Evolutionary conservation across 2,888 invertebrate species (phyloP).

Genomic region (Anodontia alba): DNA sequence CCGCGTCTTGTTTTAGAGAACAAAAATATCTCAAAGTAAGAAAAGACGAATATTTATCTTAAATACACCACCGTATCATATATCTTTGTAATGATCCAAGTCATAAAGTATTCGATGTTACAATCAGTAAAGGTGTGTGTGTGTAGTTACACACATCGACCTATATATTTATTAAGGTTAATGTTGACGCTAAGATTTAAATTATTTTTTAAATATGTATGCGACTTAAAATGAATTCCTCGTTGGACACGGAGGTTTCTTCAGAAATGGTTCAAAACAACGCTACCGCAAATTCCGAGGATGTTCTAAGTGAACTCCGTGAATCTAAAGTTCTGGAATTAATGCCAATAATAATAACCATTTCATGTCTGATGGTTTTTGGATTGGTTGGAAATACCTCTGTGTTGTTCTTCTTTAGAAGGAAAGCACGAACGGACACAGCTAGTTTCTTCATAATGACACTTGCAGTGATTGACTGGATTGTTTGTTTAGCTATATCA

Average conservation of each 20-base stretch:
- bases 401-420: conserved; percentile 2
- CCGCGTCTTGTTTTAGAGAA: no score
- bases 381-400: background rate
- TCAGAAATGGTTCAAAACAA: background rate
- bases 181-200: no score
- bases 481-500: background rate
- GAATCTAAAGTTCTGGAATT: background rate
- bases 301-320: background rate
- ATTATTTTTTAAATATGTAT: no score
- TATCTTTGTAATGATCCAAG: no score
- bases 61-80: no score
- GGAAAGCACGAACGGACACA: background rate
- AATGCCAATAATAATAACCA: background rate
- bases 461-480: background rate
- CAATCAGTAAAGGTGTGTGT: no score
- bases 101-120: no score
- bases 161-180: no score
- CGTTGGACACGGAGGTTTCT: background rate
- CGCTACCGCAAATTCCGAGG: background rate
- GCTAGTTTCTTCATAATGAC: conserved; percentile 7
- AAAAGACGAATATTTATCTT: no score
- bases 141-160: no score
- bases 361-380: background rate
- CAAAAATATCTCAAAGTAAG: no score
- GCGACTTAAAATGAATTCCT: no score